Evolutionary conservation across 2,797 vertebrate genomes (phyloP).

Genomic region (Coracias cyanogaster): DNA sequence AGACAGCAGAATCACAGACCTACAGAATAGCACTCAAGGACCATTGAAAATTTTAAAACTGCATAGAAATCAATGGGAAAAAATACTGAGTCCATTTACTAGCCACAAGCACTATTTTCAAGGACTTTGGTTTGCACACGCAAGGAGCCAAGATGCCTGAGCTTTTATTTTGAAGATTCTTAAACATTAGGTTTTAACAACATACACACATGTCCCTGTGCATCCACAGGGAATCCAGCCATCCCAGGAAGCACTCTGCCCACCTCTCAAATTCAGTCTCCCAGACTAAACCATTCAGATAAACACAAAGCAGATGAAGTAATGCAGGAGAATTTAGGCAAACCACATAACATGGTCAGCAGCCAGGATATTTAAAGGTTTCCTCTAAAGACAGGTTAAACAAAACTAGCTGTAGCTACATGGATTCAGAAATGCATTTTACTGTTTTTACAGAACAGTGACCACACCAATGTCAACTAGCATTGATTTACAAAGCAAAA

Average conservation of each 20-base stretch:
- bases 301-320: neutral
- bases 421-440: neutral
- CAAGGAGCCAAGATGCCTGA: neutral
- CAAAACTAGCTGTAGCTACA: slow-evolving; percentile 18
- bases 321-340: neutral
- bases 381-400: slow-evolving; percentile 18
- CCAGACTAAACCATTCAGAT: neutral
- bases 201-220: accelerated
- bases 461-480: neutral
- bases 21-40: neutral
- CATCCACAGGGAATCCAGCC: neutral
- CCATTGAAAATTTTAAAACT: neutral
- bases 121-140: neutral
- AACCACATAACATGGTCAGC: neutral
- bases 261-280: neutral
- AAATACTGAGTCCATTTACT: neutral
- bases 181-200: neutral
- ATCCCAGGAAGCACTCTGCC: neutral
- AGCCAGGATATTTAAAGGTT: slow-evolving; percentile 3
- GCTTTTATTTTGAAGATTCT: neutral
- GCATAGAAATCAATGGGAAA: neutral
- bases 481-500: neutral
- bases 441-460: neutral
- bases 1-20: neutral
- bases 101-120: neutral